Conservation (phyloP, 2,797 vertebrate genomes). For the Emys orbicularis region DNA sequence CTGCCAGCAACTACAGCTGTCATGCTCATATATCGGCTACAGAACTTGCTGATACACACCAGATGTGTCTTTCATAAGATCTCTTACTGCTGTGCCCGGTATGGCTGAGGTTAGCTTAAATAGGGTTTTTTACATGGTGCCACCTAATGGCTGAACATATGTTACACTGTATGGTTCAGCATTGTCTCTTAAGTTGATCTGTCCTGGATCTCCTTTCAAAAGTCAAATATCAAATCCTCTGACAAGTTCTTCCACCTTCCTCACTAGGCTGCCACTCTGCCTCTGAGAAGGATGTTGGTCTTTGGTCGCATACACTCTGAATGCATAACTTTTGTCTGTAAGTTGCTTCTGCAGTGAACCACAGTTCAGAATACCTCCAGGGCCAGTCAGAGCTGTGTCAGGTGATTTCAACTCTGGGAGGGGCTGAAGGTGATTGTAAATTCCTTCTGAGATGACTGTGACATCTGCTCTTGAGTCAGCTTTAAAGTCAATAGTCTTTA, state of each 20-base stretch:
- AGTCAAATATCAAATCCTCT: not conserved
- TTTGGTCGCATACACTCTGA: not conserved
- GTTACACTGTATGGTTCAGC: not conserved
- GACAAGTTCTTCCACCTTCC: not conserved
- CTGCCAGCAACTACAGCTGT: not conserved
- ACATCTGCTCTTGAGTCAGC: not conserved
- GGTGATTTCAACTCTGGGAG: not conserved
- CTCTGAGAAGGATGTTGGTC: not conserved
- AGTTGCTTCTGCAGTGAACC: not conserved
- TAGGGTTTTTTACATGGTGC: not conserved
- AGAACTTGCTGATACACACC: not conserved
- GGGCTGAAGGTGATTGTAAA: not conserved
- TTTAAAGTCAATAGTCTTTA: not conserved
- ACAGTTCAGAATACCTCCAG: not conserved
- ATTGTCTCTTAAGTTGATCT: not conserved
- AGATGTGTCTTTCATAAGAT: not conserved
- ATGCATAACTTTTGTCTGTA: not conserved
- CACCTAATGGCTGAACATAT: not conserved
- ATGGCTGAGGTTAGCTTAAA: not conserved
- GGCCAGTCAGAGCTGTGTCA: not conserved
- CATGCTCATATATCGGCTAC: not conserved
- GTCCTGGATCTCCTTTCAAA: not conserved
- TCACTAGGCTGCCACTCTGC: not conserved
- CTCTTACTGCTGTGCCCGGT: not conserved
- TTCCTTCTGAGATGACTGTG: not conserved